Base-by-base conservation (phyloP, 2,888 invertebrate genomes). In the Drosophila hawaiiensis region DNA sequence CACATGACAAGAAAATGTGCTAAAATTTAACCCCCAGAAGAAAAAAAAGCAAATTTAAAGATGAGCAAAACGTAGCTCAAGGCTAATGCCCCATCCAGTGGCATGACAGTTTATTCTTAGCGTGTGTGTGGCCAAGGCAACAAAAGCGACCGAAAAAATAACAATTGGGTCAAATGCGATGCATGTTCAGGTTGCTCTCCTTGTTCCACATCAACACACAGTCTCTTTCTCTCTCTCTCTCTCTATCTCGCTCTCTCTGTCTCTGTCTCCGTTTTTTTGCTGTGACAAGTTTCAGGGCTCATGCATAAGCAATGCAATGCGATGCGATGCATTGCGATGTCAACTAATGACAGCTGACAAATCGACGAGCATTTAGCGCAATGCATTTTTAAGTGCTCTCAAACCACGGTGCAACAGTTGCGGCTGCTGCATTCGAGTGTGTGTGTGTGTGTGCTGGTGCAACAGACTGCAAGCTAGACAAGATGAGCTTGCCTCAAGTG, bases 41-140 rank as follows among this genome's bases (percentile, higher is more conserved):
- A 41, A 41, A 41, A 25, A 25, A 16, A 2, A 9, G 2, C 5
- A 7, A 29, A 25, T 14, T 50, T 29, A 37, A 52, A 43, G 41
- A 52, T 4, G 28, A 43, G 28, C 54, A 56, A 52, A 56, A 58
- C 66, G 55, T 54, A 58, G 29, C 63, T 74, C 78, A 78, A 78
- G 78, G 78, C 80, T 84, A 64, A 76, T 73, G 79, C 74, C 73
- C 82, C 67, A 67, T 73, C 53, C 70, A 67, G 73, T 78, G 70
- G 73, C 73, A 68, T 58, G 63, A 64, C 64, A 62, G 62, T 71
- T 73, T 83, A 79, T 79, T 85, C 80, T 73, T 68, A 67, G 83
- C 81, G 54, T 74, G 65, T 82, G 75, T 73, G 64, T 84, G 84
- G 68, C 78, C 82, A 82, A 73, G 82, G 81, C 67, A 73, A 69